Evolutionary conservation across 1,140 invertebrate species (phyloP), one percentile per base, ranked within the genome.

Genomic region (Physella acuta): DNA sequence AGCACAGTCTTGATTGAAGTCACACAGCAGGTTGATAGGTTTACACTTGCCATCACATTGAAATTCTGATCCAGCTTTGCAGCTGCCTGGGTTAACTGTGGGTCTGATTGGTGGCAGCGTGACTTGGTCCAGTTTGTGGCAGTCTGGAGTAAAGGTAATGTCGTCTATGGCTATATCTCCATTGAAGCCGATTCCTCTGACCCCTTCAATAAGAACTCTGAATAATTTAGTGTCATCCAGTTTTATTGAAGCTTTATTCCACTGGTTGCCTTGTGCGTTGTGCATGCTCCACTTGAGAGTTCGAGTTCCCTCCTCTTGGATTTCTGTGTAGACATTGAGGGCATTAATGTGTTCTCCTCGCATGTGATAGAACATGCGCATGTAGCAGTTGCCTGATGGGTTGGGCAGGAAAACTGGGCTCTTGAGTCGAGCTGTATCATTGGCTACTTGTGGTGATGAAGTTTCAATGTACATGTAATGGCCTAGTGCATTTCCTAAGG

Each of bases 361-460:
- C 74, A 68, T 85, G 74, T 84, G 76, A 62, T 85, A 85, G 69
- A 76, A 83, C 56, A 85, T 80, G 37, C 79, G 66, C 70, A 84
- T 76, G 59, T 73, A 91, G 24, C 75, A 82, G 16, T 65, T 20
- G 68, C 61, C 70, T 78, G 74, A 65, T 16, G 62, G 56, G n/a
- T 63, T 77, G 51, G 74, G 65, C 17, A 59, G 39, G 52, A 82
- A 79, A 11, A 81, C 72, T 34, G 74, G 67, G 31, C 78, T 77
- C 4, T 88, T 85, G 0, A 93, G 86, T 37, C 91, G 87, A 0
- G 92, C 91, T 0, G 88, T 90, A 68, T 92, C 90, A 78, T 92
- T 91, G 20, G 84, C 80, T 16, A 52, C 26, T 17, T 75, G 70
- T n/a, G 78, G 79, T 3, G 49, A 37, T 26, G 78, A 80, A 49